Conservation (phyloP, 53 echinoderm and acorn worm species). For the Mesocentrotus franciscanus region DNA sequence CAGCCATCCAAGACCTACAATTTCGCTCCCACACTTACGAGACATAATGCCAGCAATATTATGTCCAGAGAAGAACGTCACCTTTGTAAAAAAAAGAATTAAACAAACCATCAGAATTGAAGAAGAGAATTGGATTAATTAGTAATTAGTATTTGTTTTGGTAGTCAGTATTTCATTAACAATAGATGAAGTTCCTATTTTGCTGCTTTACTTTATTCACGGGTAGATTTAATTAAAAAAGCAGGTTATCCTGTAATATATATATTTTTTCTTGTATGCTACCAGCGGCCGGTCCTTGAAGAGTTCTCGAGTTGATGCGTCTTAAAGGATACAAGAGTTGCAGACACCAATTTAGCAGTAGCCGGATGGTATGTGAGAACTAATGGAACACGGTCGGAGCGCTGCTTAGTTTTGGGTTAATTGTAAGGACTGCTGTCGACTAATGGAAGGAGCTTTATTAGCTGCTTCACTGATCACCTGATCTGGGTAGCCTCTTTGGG, state of each 20-base stretch:
- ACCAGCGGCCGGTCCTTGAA: not conserved
- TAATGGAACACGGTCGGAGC: not conserved
- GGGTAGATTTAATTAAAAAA: no score
- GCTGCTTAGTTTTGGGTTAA: no score
- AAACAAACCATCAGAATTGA: not conserved
- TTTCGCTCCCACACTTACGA: not conserved
- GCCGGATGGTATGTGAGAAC: not conserved
- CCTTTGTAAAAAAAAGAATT: not conserved
- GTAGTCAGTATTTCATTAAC: no score
- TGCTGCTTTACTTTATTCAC: no score
- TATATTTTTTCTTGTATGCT: not conserved
- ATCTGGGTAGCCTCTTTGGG: no score
- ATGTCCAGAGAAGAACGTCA: not conserved
- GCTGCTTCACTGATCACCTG: no score
- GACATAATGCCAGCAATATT: constrained; percentile 38
- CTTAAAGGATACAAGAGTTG: not conserved
- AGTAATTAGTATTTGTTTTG: no score
- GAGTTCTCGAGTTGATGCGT: not conserved
- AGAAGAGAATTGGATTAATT: no score
- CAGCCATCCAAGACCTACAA: not conserved
- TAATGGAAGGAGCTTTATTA: no score
- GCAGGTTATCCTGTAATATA: no score
- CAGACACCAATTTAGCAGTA: not conserved
- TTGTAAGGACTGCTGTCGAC: no score
- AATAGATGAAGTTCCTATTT: no score